Evolutionary conservation across 2,797 vertebrate species (phyloP).

Genomic region (Psittacula derbiana): DNA sequence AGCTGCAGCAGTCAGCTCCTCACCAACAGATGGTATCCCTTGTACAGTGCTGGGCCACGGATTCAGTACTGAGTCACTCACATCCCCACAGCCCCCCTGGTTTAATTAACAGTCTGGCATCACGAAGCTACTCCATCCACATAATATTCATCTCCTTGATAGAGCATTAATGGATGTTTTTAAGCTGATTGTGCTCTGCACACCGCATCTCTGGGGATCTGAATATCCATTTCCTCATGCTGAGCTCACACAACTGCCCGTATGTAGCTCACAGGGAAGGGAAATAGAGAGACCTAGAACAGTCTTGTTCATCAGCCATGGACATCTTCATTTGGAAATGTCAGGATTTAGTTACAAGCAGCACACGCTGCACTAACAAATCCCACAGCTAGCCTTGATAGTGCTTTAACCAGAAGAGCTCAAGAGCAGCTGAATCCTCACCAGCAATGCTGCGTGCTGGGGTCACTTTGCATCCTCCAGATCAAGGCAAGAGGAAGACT

Average conservation of each 20-base stretch:
- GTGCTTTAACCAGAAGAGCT: background rate
- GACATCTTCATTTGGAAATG: background rate
- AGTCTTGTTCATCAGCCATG: background rate
- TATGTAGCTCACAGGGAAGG: background rate
- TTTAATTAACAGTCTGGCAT: conserved; percentile 5
- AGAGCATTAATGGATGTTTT: background rate
- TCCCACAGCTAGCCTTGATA: background rate
- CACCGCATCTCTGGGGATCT: background rate
- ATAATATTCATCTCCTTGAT: background rate
- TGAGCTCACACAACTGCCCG: background rate
- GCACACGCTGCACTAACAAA: background rate
- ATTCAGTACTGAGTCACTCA: background rate
- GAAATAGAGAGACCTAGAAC: background rate
- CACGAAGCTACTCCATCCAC: background rate
- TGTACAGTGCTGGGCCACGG: background rate
- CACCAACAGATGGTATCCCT: conserved; percentile 1
- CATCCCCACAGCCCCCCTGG: background rate
- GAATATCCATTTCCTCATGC: background rate
- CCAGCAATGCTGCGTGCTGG: background rate
- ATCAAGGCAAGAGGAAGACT: background rate
- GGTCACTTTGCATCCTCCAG: background rate
- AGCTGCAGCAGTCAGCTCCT: background rate
- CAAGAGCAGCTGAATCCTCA: background rate
- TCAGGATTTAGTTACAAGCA: background rate
- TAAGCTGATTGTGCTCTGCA: background rate